phyloP scores from a whole-genome alignment of 1,140 invertebrate genomes.

The Plectrocnemia conspersa region DNA sequence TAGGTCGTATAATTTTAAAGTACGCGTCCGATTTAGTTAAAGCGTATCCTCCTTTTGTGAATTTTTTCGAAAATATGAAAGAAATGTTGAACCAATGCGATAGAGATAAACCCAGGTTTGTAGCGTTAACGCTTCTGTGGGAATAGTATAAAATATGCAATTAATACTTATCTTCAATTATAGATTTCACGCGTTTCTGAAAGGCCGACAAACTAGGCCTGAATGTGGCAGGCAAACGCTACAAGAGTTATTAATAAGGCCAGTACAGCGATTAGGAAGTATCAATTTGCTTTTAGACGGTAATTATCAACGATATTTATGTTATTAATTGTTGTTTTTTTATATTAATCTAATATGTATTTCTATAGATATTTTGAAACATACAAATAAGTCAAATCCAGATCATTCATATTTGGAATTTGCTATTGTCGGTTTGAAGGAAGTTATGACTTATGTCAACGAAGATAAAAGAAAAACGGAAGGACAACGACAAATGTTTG shows the following conservation, averaged over 20 bases:
- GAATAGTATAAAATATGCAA: background rate
- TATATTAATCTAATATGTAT: background rate
- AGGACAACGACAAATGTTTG: conserved; percentile 91
- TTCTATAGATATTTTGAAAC: conserved; percentile 83
- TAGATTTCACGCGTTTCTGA: conserved; percentile 95
- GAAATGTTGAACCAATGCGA: conserved; percentile 87
- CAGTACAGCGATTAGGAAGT: conserved; percentile 93
- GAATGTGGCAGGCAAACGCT: conserved; percentile 94
- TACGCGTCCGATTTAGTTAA: conserved; percentile 78
- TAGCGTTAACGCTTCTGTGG: background rate
- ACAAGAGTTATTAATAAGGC: conserved; percentile 91
- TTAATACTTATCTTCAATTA: conserved; percentile 28
- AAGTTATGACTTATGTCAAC: conserved; percentile 95
- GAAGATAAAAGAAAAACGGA: conserved; percentile 96
- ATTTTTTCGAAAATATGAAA: conserved; percentile 96
- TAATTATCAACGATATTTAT: conserved; percentile 49
- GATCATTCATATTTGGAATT: conserved; percentile 80
- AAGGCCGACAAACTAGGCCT: conserved; percentile 85
- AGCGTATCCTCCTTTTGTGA: conserved; percentile 95
- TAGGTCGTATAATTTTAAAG: conserved; percentile 83
- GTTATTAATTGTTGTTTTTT: background rate
- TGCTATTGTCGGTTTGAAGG: conserved; percentile 80
- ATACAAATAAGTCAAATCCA: conserved; percentile 78
- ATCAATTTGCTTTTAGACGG: conserved; percentile 90
- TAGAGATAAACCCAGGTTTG: conserved; percentile 75